phyloP scores from a whole-genome alignment of 2,113 vertebrate species.

The Cyrtonyx montezumae region DNA sequence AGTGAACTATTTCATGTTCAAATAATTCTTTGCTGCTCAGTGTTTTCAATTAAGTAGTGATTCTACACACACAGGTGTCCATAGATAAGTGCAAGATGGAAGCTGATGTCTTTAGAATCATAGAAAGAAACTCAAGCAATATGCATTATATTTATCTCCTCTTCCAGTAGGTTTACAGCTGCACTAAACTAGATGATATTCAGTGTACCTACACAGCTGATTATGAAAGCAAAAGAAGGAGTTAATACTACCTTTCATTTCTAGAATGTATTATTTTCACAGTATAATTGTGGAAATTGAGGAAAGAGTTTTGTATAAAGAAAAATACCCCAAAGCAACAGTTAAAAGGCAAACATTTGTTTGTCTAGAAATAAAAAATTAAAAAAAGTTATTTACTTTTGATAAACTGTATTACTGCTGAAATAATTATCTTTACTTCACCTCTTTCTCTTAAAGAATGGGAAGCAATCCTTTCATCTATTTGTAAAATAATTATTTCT shows the following conservation, averaged over 20 bases:
- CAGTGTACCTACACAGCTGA: not conserved
- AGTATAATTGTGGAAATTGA: not conserved
- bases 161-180: not conserved
- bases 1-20: not conserved
- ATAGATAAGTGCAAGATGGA: not conserved
- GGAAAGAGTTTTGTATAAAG: not conserved
- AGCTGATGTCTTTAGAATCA: not conserved
- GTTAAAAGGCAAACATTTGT: constrained; percentile 16
- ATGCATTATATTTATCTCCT: not conserved
- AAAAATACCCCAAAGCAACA: constrained; percentile 18
- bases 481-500: constrained; percentile 10
- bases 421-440: constrained; percentile 18
- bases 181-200: not conserved
- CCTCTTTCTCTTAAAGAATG: constrained; percentile 30
- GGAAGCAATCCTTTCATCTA: constrained; percentile 1
- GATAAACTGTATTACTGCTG: constrained; percentile 1
- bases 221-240: not conserved
- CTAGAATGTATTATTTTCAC: not conserved
- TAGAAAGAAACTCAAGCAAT: not conserved
- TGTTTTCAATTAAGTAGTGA: not conserved
- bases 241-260: constrained; percentile 1
- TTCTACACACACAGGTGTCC: not conserved
- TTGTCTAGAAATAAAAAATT: not conserved
- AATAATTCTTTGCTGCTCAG: not conserved
- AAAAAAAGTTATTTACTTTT: not conserved